These are phyloP conservation scores for Uropsilus gracilis DNA, from an alignment of 2,113 vertebrate genomes.

Conservation along the genomic window DNA sequence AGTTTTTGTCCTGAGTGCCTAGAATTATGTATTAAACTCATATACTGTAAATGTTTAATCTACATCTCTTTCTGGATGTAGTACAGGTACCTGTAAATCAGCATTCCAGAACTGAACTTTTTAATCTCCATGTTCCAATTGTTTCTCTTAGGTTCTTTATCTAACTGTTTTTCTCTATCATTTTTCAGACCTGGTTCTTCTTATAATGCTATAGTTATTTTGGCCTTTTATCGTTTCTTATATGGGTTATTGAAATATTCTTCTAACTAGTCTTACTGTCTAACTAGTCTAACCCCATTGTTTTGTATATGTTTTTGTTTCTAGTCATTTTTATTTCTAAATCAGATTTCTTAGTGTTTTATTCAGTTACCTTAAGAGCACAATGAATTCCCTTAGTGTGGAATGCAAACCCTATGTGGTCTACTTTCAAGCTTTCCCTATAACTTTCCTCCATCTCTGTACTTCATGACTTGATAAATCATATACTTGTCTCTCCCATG, in stretches of 20 bases:
- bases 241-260: constrained; percentile 17
- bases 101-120: neutral
- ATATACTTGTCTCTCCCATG: neutral
- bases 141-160: too few species aligned
- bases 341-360: neutral
- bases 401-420: neutral
- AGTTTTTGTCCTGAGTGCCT: neutral
- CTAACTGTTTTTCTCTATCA: neutral
- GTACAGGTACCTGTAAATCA: neutral
- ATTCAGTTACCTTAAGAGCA: neutral
- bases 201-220: neutral
- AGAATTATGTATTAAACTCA: neutral
- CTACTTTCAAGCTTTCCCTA: neutral
- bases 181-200: neutral
- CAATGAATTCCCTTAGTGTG: neutral
- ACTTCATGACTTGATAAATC: neutral
- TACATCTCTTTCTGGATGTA: neutral
- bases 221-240: neutral
- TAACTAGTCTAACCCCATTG: neutral
- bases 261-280: constrained; percentile 25
- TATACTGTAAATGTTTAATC: neutral
- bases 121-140: neutral
- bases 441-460: neutral
- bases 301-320: neutral
- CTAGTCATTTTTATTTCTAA: constrained; percentile 35